Base-by-base conservation (phyloP, 2,113 vertebrate genomes). In the Platichthys stellatus region DNA sequence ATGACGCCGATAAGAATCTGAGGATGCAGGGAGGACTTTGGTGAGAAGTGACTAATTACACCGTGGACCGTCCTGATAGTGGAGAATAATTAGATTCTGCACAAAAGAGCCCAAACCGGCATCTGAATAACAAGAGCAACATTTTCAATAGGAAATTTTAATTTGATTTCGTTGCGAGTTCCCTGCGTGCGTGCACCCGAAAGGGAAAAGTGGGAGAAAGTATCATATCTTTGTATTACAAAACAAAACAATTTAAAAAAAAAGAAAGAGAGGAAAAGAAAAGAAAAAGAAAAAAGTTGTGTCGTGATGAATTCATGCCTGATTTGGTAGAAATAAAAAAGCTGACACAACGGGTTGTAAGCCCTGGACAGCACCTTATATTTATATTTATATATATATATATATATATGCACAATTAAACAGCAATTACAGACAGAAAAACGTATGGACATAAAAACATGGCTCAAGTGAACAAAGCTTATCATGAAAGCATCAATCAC, bases 41-140 rank as follows among this genome's bases (percentile, higher is more conserved):
- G 89, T 89, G 88, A 92, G 86, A 92, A 90, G 88, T 92, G 87
- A 91, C 91, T 92, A 94, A 94, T 94, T 94, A 94, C 89, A 88
- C 91, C 49, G 85, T 93, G 92, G 90, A 90, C 92, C 86, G 83
- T 90, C 88, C 91, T 91, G 92, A 93, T 92, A 92, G 91, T 78
- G 80, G 81, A 90, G 86, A 94, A 93, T 93, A 93, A 94, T 94
- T 93, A 93, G 87, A 94, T 80, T 56, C 47, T 77, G 78, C 89
- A 93, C 92, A 93, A 93, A 92, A 90, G 90, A 91, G 77, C 81
- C 86, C 17, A 86, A 92, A 85, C 80, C 88, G 63, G 87, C 90
- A 88, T 90, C 91, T 90, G 91, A 92, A 93, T 92, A 92, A 90
- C 88, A 92, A 92, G 85, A 93, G 89, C 88, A 88, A 90, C 88